Conservation (phyloP, 2,797 vertebrate genomes). For the Limosa lapponica region DNA sequence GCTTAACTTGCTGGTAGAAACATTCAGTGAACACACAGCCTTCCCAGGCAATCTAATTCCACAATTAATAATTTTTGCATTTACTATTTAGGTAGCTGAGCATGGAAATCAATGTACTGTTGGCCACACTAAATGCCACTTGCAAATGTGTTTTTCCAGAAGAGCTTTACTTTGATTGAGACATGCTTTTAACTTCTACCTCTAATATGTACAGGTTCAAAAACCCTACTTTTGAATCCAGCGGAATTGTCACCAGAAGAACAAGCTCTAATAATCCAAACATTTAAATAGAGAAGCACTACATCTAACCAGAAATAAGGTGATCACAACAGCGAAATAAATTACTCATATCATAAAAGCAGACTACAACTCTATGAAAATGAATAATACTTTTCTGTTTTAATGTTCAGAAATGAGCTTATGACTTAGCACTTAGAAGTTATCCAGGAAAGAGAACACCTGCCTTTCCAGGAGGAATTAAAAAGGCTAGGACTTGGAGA, state of each 20-base stretch:
- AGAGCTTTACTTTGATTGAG: background rate
- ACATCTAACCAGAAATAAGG: background rate
- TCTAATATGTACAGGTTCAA: background rate
- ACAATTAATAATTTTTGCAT: background rate
- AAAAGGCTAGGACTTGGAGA: background rate
- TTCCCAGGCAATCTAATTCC: background rate
- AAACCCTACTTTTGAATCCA: background rate
- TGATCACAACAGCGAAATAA: background rate
- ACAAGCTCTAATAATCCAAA: background rate
- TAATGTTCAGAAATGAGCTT: background rate
- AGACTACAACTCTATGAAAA: background rate
- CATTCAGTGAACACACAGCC: background rate
- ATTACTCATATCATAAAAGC: background rate
- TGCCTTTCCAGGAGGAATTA: background rate
- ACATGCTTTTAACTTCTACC: background rate
- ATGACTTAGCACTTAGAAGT: background rate
- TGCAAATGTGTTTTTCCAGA: background rate
- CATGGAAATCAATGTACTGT: background rate
- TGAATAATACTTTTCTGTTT: background rate
- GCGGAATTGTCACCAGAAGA: background rate
- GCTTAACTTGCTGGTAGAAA: background rate
- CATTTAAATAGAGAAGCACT: background rate
- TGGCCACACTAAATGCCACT: background rate
- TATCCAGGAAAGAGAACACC: background rate
- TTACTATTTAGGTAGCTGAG: background rate